Evolutionary conservation across 2,888 invertebrate genomes (phyloP), one percentile per base, ranked within the genome.

Genomic region (Hesperia comma): DNA sequence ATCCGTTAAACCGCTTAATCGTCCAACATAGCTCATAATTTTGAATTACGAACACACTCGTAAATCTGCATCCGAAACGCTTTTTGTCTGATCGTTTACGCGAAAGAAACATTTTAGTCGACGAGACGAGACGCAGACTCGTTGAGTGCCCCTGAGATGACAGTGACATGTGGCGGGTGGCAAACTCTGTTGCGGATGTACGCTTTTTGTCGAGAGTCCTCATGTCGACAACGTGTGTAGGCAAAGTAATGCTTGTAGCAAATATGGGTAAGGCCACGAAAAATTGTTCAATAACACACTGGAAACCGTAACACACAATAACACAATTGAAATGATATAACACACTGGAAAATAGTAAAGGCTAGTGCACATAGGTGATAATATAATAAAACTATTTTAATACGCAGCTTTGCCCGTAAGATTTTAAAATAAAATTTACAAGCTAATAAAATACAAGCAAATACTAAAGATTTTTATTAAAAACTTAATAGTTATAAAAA

Each of bases 81-180:
- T 40, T n/a, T 17, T 32, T 12, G 41, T 62, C 54, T 62, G 62
- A 55, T 40, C 15, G 10, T 32, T 32, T 26, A 26, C 21, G 15
- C 3, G 19, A 21, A 41, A 49, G 54, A 62, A 62, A 62, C 54
- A 62, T 55, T 43, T 54, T 40, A 40, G 19, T 49, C 17, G 41
- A 26, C 62, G 61, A 68, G 69, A 69, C 69, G 68, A 67, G 69
- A 68, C 72, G 72, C 72, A 75, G 76, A 67, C 70, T 49, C 61
- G 32, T 55, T 70, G 63, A 72, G 74, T 68, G 70, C 60, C 67
- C 70, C 67, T 66, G 55, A 69, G 69, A 64, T 73, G 81, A 80
- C 80, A 77, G 72, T 76, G 80, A 79, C 79, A 79, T 71, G 77
- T 77, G 51, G 66, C 43, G 49, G 15, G 63, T 70, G 69, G 68